Percentiles rank a stretch among this genome's conserved stretches.
Evolutionary conservation across 2,797 vertebrate species (phyloP).

Genomic region (Periparus ater): DNA sequence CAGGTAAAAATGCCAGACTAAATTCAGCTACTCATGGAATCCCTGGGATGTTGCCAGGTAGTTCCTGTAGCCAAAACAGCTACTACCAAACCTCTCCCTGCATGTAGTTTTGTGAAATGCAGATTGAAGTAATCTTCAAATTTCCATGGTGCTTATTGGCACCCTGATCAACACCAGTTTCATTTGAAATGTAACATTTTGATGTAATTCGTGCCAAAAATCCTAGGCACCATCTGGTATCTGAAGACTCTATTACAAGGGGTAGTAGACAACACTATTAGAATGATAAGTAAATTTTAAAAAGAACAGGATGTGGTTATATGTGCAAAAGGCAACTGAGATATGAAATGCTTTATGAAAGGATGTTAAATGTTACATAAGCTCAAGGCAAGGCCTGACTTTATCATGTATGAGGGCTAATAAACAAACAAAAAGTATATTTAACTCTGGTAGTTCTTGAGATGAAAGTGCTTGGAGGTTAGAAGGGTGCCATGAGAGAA

Average conservation of each 20-base stretch:
- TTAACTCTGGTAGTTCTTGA: neutral
- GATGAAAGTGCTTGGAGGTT: neutral
- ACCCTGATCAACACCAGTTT: rapidly evolving
- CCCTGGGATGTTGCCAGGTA: neutral
- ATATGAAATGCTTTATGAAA: neutral
- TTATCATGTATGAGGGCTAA: neutral
- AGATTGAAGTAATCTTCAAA: neutral
- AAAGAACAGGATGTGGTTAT: neutral
- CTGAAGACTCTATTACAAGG: neutral
- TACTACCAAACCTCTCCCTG: neutral
- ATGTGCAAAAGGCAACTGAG: neutral
- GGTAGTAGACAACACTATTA: neutral
- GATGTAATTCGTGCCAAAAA: neutral
- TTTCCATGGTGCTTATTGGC: neutral
- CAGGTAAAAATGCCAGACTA: neutral
- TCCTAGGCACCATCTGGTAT: neutral
- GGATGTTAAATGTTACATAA: neutral
- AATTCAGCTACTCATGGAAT: neutral
- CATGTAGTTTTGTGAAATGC: neutral
- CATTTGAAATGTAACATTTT: neutral
- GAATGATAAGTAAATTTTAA: neutral
- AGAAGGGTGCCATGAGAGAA: neutral
- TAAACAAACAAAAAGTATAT: neutral
- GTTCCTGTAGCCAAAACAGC: neutral
- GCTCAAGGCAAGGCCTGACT: neutral